Conservation (phyloP, 2,888 invertebrate genomes). For the Cantharis lateralis region DNA sequence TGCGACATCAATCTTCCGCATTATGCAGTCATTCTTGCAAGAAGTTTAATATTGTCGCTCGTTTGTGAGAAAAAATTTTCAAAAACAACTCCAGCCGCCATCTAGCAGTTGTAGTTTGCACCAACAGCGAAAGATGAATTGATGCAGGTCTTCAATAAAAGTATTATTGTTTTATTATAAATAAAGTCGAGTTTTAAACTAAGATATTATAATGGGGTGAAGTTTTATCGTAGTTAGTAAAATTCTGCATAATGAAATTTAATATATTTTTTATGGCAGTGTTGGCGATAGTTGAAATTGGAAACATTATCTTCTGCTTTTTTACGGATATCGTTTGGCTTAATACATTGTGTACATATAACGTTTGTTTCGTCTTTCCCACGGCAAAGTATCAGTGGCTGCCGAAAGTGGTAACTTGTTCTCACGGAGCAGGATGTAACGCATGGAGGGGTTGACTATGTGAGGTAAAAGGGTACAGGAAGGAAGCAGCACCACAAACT, state of each 20-base stretch:
- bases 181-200: not conserved
- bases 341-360: slow-evolving; percentile 7
- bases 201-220: not conserved
- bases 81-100: not conserved
- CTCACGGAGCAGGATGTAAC: slow-evolving; percentile 47
- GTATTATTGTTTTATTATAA: not conserved
- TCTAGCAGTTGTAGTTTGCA: not conserved
- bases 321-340: slow-evolving; percentile 4
- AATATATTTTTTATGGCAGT: not conserved
- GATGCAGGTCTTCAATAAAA: not conserved
- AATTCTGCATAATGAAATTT: not conserved
- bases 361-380: slow-evolving; percentile 41
- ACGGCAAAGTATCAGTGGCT: slow-evolving; percentile 43
- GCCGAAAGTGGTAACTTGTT: slow-evolving; percentile 42
- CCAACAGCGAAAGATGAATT: not conserved
- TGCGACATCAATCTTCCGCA: not conserved
- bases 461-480: slow-evolving; percentile 42
- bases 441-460: slow-evolving; percentile 35
- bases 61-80: not conserved
- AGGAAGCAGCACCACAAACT: slow-evolving; percentile 43
- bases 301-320: not conserved
- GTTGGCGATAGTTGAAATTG: not conserved
- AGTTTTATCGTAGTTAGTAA: not conserved
- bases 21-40: not conserved
- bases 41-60: not conserved